Evolutionary conservation across 2,113 vertebrate species (phyloP).

Genomic region (Ailurus styani): DNA sequence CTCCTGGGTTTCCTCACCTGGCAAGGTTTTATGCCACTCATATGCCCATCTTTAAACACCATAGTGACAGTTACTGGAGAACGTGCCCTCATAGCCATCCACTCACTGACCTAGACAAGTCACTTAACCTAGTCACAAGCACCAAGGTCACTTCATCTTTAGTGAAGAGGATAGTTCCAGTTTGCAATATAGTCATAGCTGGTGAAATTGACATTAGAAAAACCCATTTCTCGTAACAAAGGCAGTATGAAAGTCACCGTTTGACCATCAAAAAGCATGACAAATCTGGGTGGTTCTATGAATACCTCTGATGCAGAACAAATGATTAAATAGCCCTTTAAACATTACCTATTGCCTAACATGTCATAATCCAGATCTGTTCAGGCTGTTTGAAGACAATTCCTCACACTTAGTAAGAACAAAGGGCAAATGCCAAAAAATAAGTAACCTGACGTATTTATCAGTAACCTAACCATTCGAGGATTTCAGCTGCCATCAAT

Average conservation of each 20-base stretch:
- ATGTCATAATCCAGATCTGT: background rate
- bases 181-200: background rate
- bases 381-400: background rate
- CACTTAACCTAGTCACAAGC: background rate
- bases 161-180: background rate
- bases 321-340: background rate
- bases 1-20: background rate
- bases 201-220: background rate
- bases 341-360: background rate
- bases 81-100: background rate
- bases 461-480: background rate
- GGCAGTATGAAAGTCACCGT: background rate
- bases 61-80: background rate
- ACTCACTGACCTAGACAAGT: background rate
- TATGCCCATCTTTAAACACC: background rate
- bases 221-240: background rate
- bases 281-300: background rate
- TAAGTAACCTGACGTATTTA: background rate
- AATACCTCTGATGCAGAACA: background rate
- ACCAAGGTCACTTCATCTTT: background rate
- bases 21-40: background rate
- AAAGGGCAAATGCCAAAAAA: background rate
- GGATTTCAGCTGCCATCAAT: background rate
- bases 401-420: background rate
- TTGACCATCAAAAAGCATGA: background rate